Percentiles rank a stretch among this genome's conserved stretches.
Evolutionary conservation across 2,888 invertebrate genomes (phyloP).

Genomic region (Cryptosula pallasiana): DNA sequence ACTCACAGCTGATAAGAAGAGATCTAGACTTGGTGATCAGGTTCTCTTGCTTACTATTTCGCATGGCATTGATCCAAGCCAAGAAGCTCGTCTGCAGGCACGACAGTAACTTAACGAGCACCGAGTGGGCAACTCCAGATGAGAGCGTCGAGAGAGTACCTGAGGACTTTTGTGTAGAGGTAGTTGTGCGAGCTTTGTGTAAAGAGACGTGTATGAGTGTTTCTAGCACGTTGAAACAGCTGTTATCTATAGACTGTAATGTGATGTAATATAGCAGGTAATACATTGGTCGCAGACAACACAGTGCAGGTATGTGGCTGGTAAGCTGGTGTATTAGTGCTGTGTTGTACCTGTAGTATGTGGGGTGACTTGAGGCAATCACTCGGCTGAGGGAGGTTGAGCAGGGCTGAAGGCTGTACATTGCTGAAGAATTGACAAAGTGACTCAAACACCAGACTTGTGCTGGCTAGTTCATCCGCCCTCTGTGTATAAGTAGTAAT

Average conservation of each 20-base stretch:
- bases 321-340: no score
- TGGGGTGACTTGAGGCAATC: neutral
- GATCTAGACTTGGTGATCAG: neutral
- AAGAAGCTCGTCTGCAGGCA: slow-evolving; percentile 48
- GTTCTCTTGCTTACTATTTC: slow-evolving; percentile 27
- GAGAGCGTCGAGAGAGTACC: neutral
- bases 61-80: slow-evolving; percentile 45
- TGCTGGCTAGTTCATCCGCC: slow-evolving; percentile 40
- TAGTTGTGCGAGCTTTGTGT: neutral
- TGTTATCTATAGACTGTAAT: neutral
- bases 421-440: slow-evolving; percentile 51
- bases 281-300: no score
- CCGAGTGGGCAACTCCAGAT: slow-evolving; percentile 17
- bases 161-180: neutral
- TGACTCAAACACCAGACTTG: slow-evolving; percentile 49
- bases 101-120: slow-evolving; percentile 43
- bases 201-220: slow-evolving; percentile 47
- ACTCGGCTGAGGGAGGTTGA: slow-evolving; percentile 40
- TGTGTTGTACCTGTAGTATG: neutral
- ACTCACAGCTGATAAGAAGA: neutral
- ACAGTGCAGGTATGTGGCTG: no score
- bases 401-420: slow-evolving; percentile 47
- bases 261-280: neutral
- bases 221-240: slow-evolving; percentile 38
- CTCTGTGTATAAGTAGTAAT: slow-evolving; percentile 34